Percentiles rank a stretch among this genome's conserved stretches.
Conservation (phyloP, 2,113 vertebrate species). For the Opisthocomus hoazin region DNA sequence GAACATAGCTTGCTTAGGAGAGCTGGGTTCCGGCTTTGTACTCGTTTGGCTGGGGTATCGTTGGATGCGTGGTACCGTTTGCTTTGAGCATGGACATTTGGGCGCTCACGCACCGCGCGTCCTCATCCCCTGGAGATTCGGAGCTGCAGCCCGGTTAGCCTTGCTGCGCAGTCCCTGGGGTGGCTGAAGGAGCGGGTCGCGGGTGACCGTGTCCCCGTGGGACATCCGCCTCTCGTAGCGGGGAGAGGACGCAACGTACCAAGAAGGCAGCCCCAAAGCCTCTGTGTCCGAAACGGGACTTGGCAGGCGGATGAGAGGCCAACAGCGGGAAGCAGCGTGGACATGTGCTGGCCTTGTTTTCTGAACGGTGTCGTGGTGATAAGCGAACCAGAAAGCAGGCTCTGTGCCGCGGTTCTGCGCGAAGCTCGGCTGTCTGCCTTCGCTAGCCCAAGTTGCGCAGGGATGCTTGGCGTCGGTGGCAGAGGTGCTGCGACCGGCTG, state of each 20-base stretch:
- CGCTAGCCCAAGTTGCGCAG: neutral
- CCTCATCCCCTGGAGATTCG: neutral
- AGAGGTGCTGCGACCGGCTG: neutral
- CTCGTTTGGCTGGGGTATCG: neutral
- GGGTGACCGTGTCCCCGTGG: neutral
- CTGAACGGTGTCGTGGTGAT: neutral
- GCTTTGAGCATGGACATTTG: neutral
- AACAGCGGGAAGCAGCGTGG: neutral
- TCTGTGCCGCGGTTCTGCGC: fast-evolving
- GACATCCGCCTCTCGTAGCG: fast-evolving
- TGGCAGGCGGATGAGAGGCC: neutral
- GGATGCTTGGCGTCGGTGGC: fast-evolving
- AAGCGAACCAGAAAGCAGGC: neutral
- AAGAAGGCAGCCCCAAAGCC: neutral
- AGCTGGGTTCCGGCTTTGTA: neutral
- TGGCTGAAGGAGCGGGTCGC: neutral
- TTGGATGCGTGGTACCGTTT: neutral
- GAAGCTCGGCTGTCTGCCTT: neutral
- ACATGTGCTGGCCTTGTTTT: neutral
- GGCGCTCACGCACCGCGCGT: fast-evolving
- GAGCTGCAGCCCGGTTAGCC: fast-evolving
- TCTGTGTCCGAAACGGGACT: neutral
- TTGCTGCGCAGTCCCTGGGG: neutral
- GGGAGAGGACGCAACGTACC: neutral
- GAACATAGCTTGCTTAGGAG: neutral